phyloP scores from a whole-genome alignment of 1,140 invertebrate genomes.

The Teleogryllus occipitalis region DNA sequence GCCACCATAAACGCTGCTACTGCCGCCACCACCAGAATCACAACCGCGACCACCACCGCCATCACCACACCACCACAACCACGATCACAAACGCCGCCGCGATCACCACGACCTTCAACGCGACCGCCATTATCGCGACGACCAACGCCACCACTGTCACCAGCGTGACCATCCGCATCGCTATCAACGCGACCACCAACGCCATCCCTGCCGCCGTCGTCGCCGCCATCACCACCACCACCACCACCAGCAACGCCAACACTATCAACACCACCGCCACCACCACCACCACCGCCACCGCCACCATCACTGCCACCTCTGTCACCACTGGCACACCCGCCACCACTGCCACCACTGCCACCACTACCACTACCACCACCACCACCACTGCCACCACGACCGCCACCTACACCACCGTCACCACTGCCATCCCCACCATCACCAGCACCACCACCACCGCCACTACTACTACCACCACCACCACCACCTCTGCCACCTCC shows the following conservation, averaged over 20 bases:
- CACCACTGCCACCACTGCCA: neutral
- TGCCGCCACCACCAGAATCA: neutral
- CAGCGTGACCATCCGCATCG: neutral
- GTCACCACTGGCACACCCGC: neutral
- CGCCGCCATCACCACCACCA: too few relatives aligned
- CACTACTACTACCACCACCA: too few relatives aligned
- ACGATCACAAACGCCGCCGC: neutral
- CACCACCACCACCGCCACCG: too few relatives aligned
- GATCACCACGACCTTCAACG: neutral
- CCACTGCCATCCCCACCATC: neutral
- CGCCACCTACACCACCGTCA: neutral
- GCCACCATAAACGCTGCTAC: too few relatives aligned
- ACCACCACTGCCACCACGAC: neutral
- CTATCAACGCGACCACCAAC: neutral
- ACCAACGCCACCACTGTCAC: too few relatives aligned
- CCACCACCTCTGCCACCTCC: too few relatives aligned
- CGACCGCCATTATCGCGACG: too few relatives aligned
- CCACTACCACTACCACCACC: neutral
- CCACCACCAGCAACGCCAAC: too few relatives aligned
- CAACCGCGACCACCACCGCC: neutral
- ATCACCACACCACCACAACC: neutral
- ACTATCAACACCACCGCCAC: too few relatives aligned
- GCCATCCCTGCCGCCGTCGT: too few relatives aligned
- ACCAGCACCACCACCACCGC: neutral
- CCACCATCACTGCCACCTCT: too few relatives aligned